Evolutionary conservation across 2,113 vertebrate genomes (phyloP).

Genomic region (Amblyopsis rosae): DNA sequence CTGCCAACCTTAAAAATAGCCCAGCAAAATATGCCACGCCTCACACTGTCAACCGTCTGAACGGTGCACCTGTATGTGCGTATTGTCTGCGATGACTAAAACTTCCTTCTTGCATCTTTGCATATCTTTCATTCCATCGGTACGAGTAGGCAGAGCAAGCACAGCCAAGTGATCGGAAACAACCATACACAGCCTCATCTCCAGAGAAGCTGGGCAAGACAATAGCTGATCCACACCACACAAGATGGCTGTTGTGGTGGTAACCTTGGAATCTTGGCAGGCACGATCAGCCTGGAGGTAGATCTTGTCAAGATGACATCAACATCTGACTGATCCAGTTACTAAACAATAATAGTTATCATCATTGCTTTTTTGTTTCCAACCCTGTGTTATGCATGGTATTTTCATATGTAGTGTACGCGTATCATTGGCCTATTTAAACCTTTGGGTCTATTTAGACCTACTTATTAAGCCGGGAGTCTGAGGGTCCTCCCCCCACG

Average conservation of each 20-base stretch:
- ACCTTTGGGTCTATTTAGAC: no score
- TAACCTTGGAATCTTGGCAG: constrained; percentile 40
- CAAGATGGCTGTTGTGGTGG: constrained; percentile 36
- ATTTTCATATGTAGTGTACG: no score
- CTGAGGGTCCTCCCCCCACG: no score
- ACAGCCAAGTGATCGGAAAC: constrained; percentile 4
- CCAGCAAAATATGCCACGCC: constrained; percentile 25
- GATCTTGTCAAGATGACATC: constrained; percentile 31
- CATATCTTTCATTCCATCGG: constrained; percentile 51
- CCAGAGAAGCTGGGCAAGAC: constrained; percentile 29
- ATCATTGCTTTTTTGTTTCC: no score
- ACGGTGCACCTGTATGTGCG: background rate
- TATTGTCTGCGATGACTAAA: background rate
- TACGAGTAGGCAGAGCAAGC: constrained; percentile 14
- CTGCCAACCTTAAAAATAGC: constrained; percentile 55
- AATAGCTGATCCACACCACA: constrained; percentile 55
- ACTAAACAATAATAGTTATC: constrained; percentile 18
- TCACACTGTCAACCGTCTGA: constrained; percentile 37
- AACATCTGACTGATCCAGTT: constrained; percentile 32
- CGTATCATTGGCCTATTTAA: no score
- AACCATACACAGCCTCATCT: constrained; percentile 5
- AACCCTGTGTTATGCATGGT: no score
- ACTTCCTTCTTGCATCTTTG: constrained; percentile 30
- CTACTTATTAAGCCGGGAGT: no score
- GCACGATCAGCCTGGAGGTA: constrained; percentile 38